Percentiles rank a stretch among this genome's conserved stretches.
These are phyloP conservation scores for Egretta garzetta DNA, from an alignment of 2,113 vertebrate species.

Conservation along the genomic window DNA sequence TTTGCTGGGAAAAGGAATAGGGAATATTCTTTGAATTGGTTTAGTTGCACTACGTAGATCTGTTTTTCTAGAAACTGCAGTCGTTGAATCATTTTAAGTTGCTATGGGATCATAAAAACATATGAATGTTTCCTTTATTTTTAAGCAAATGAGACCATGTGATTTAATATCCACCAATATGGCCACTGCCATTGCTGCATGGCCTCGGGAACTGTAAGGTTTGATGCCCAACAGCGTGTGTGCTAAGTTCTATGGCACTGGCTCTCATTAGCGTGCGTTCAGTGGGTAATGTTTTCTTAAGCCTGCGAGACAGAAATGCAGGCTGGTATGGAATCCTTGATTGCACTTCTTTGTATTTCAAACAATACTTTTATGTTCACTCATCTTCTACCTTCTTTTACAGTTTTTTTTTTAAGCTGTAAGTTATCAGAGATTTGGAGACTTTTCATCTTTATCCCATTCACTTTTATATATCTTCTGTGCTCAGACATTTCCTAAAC, in stretches of 20 bases:
- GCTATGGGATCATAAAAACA: not conserved
- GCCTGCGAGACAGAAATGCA: not conserved
- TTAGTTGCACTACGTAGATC: not conserved
- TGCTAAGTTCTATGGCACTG: not conserved
- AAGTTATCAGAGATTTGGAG: not conserved
- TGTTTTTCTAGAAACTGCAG: not conserved
- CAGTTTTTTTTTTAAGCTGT: not conserved
- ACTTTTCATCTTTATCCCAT: not conserved
- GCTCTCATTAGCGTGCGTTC: not conserved
- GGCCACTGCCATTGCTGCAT: not conserved
- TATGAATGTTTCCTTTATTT: not conserved
- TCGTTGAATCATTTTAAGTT: not conserved
- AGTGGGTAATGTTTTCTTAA: not conserved
- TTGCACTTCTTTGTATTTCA: not conserved
- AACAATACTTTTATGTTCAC: not conserved
- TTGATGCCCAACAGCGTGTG: accelerated
- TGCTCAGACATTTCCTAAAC: not conserved
- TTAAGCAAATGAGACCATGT: not conserved
- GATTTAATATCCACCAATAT: not conserved
- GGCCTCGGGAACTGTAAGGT: not conserved
- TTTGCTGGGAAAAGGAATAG: not conserved
- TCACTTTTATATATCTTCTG: not conserved
- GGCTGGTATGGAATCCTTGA: not conserved
- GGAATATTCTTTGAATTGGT: not conserved
- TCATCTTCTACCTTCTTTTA: not conserved